A percentile compares a stretch with the other conserved stretches of the same genome.
Conservation (phyloP, 2,113 vertebrate species). For the Pseudorectes ferrugineus region DNA sequence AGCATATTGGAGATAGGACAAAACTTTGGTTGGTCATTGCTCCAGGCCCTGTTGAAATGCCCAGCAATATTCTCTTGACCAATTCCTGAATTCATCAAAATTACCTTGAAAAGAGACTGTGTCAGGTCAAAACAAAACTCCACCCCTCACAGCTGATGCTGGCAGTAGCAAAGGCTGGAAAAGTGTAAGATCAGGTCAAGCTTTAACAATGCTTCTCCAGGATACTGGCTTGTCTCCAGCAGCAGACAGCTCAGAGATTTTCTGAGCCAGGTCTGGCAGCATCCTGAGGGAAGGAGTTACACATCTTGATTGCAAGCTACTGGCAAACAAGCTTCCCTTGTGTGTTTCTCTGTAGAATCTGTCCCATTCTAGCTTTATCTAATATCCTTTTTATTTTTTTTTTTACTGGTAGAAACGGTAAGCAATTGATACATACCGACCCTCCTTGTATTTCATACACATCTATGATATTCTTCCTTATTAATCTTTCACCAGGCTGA, state of each 20-base stretch:
- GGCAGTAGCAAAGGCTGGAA: background rate
- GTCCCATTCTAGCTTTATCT: background rate
- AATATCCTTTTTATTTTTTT: background rate
- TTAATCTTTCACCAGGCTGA: background rate
- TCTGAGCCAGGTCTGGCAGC: background rate
- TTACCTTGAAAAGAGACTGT: background rate
- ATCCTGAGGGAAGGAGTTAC: background rate
- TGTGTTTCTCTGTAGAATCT: background rate
- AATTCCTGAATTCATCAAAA: background rate
- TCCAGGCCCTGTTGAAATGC: background rate
- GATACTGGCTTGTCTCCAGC: background rate
- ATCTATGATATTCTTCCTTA: background rate
- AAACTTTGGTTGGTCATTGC: background rate
- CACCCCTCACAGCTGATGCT: background rate
- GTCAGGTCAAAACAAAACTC: background rate
- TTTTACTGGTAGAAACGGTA: background rate
- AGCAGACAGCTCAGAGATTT: background rate
- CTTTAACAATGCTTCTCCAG: background rate
- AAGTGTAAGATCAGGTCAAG: background rate
- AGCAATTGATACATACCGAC: background rate
- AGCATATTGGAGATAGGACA: background rate
- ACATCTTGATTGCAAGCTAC: background rate
- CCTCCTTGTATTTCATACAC: background rate
- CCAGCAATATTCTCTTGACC: background rate
- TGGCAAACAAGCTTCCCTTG: background rate